phyloP scores from a whole-genome alignment of 2,888 invertebrate species.

The Macrophya annulata region DNA sequence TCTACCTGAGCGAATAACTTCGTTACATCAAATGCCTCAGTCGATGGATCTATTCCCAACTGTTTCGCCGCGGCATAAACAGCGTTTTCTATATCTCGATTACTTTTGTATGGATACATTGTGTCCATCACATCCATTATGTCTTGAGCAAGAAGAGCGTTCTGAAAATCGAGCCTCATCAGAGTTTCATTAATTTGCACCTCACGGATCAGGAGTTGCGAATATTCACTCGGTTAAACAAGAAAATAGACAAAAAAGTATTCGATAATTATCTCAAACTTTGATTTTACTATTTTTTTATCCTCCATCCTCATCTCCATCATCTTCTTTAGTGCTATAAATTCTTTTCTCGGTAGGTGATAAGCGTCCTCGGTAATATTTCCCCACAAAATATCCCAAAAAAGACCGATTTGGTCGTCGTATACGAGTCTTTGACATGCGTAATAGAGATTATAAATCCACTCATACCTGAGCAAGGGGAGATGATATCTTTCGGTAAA shows the following conservation, averaged over 20 bases:
- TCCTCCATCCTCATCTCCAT: slow-evolving; percentile 63
- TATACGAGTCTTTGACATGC: slow-evolving; percentile 81
- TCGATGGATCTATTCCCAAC: slow-evolving; percentile 79
- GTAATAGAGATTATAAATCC: slow-evolving; percentile 81
- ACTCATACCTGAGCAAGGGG: slow-evolving; percentile 80
- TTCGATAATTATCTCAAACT: not conserved
- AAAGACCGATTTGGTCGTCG: slow-evolving; percentile 80
- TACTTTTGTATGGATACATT: slow-evolving; percentile 80
- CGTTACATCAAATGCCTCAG: slow-evolving; percentile 78
- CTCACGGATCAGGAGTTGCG: not conserved
- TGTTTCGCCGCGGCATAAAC: slow-evolving; percentile 80
- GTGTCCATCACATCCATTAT: slow-evolving; percentile 79
- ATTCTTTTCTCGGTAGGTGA: slow-evolving; percentile 78
- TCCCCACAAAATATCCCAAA: slow-evolving; percentile 80
- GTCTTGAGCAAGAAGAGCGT: slow-evolving; percentile 78
- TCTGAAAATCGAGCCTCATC: slow-evolving; percentile 70
- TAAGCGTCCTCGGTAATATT: slow-evolving; percentile 80
- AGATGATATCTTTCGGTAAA: slow-evolving; percentile 81
- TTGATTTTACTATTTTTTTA: slow-evolving; percentile 52
- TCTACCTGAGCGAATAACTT: slow-evolving; percentile 80
- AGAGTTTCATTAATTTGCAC: not conserved
- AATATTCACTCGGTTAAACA: not conserved
- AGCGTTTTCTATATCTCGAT: slow-evolving; percentile 81
- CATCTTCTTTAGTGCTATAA: slow-evolving; percentile 75
- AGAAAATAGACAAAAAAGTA: not conserved